These are phyloP conservation scores for Calcarius lapponicus DNA, from an alignment of 2,797 vertebrate genomes.

Conservation along the genomic window DNA sequence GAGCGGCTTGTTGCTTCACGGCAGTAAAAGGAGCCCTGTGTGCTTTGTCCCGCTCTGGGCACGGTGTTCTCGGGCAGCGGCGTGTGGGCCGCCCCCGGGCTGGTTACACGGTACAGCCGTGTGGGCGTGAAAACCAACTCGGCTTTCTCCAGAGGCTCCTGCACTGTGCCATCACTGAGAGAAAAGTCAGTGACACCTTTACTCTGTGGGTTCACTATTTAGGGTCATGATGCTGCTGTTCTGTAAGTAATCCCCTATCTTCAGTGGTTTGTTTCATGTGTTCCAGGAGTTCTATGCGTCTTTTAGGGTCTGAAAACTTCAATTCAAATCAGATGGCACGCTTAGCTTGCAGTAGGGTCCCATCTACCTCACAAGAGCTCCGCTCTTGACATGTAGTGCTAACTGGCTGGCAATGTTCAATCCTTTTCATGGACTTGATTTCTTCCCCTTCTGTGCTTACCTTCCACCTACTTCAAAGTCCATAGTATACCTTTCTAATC, in stretches of 20 bases:
- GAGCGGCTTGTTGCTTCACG: not conserved
- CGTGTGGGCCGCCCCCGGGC: not conserved
- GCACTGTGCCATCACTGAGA: not conserved
- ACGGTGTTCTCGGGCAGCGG: fast-evolving
- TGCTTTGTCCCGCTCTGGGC: not conserved
- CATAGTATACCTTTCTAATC: not conserved
- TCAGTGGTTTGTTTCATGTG: not conserved
- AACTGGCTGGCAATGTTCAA: not conserved
- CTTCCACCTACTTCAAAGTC: not conserved
- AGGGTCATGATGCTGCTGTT: not conserved
- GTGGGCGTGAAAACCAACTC: not conserved
- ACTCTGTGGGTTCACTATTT: not conserved
- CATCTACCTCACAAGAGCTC: fast-evolving
- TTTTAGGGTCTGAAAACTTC: not conserved
- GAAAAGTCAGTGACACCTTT: not conserved
- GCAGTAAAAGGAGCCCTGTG: not conserved
- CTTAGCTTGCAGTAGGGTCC: not conserved
- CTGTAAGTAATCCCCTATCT: not conserved
- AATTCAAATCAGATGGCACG: not conserved
- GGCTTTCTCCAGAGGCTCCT: not conserved
- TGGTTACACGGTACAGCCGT: not conserved
- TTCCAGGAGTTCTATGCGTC: not conserved
- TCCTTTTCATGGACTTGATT: not conserved
- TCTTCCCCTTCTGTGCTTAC: not conserved
- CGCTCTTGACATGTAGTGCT: fast-evolving